Evolutionary conservation across 2,113 vertebrate species (phyloP).

Genomic region (Ranitomeya imitator): DNA sequence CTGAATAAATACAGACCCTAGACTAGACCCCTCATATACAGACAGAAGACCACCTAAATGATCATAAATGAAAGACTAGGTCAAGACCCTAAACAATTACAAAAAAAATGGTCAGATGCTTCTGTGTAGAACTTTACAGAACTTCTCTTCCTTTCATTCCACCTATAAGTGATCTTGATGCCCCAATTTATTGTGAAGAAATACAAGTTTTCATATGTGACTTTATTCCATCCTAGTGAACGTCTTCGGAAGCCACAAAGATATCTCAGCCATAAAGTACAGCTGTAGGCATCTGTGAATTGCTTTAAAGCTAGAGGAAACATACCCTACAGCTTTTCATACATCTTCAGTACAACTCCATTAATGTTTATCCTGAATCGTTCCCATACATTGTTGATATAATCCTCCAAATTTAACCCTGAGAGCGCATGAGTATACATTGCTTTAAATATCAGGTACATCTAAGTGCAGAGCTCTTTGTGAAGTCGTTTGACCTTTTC

Average conservation of each 20-base stretch:
- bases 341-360: neutral
- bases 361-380: neutral
- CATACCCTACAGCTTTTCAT: neutral
- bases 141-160: too few relatives aligned
- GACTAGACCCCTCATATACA: too few relatives aligned
- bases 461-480: neutral
- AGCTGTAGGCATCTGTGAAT: neutral
- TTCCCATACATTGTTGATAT: neutral
- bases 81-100: too few relatives aligned
- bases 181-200: neutral
- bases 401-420: neutral
- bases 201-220: neutral
- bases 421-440: neutral
- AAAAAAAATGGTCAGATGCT: too few relatives aligned
- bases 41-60: too few relatives aligned
- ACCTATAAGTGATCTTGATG: neutral
- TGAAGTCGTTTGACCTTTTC: neutral
- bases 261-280: neutral
- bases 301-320: neutral
- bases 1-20: too few relatives aligned
- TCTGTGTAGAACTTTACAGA: too few relatives aligned
- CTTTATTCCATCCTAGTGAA: neutral
- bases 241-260: neutral
- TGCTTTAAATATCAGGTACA: constrained; percentile 15
- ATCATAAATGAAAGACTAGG: too few relatives aligned